Evolutionary conservation across 2,797 vertebrate genomes (phyloP).

Genomic region (Sus cebifrons): DNA sequence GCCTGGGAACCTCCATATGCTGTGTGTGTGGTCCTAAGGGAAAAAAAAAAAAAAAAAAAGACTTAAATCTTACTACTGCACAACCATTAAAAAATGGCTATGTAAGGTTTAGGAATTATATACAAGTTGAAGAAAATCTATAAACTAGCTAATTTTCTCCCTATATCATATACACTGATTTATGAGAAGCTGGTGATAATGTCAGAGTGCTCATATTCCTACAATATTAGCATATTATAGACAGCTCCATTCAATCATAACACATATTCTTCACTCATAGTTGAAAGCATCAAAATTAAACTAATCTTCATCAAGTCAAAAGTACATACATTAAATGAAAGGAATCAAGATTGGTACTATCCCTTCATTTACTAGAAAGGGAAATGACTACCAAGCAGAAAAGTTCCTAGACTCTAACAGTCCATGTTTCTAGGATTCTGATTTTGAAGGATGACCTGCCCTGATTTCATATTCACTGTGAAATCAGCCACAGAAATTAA

Average conservation of each 20-base stretch:
- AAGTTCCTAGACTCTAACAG: background rate
- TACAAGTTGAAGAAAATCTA: background rate
- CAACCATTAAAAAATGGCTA: conserved; percentile 9
- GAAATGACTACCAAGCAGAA: background rate
- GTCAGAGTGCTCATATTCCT: background rate
- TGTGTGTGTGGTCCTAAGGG: too few relatives aligned
- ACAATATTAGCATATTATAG: background rate
- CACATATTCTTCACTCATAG: background rate
- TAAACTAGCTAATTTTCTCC: background rate
- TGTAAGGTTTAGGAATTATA: background rate
- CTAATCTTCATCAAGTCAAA: background rate
- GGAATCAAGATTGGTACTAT: background rate
- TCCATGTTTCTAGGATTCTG: background rate
- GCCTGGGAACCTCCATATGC: too few relatives aligned
- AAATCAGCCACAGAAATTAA: background rate
- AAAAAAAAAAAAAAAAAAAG: background rate
- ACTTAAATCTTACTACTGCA: background rate
- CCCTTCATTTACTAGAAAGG: background rate
- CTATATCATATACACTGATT: background rate
- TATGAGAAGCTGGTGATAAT: background rate
- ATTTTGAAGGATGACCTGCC: background rate
- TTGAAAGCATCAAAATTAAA: background rate
- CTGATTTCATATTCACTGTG: background rate
- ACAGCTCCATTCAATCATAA: background rate
- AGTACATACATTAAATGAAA: background rate